Percentiles rank a stretch among this genome's conserved stretches.
phyloP scores from a whole-genome alignment of 2,113 vertebrate genomes.

The Trochalopteron elliotii region DNA sequence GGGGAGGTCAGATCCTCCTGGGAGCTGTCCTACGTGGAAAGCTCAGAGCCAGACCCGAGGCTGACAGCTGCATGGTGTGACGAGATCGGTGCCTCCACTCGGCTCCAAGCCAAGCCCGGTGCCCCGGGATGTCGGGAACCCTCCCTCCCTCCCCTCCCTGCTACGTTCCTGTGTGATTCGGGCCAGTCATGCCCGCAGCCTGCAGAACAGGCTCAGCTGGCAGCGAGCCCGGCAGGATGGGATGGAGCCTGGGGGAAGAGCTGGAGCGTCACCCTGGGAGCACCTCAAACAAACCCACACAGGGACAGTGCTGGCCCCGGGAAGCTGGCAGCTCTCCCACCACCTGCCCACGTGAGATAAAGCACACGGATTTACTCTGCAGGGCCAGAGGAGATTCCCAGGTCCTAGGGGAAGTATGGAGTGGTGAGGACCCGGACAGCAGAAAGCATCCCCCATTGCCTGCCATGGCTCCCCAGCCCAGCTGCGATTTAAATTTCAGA shows the following conservation, averaged over 20 bases:
- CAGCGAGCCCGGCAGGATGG: not conserved
- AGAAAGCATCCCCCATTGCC: not conserved
- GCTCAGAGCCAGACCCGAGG: not conserved
- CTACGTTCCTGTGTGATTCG: not conserved
- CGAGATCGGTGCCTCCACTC: not conserved
- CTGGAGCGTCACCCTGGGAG: not conserved
- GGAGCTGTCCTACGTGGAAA: not conserved
- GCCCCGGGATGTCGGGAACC: not conserved
- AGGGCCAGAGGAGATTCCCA: not conserved
- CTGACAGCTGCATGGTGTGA: not conserved
- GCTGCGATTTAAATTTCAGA: not conserved
- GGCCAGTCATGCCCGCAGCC: not conserved
- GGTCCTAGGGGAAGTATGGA: not conserved
- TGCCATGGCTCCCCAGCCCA: not conserved
- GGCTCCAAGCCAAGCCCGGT: not conserved
- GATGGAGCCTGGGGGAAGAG: not conserved
- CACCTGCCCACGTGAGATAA: not conserved
- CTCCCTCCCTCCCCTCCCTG: not conserved
- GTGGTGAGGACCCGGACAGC: not conserved
- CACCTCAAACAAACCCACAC: not conserved
- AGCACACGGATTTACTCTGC: not conserved
- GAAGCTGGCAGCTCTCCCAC: not conserved
- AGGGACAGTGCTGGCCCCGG: not conserved
- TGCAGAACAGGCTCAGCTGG: conserved; percentile 10
- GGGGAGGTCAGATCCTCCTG: not conserved